A percentile compares a stretch with the other conserved stretches of the same genome.
These are phyloP conservation scores for Andrena bucephala DNA, from an alignment of 2,888 invertebrate genomes.

Conservation along the genomic window DNA sequence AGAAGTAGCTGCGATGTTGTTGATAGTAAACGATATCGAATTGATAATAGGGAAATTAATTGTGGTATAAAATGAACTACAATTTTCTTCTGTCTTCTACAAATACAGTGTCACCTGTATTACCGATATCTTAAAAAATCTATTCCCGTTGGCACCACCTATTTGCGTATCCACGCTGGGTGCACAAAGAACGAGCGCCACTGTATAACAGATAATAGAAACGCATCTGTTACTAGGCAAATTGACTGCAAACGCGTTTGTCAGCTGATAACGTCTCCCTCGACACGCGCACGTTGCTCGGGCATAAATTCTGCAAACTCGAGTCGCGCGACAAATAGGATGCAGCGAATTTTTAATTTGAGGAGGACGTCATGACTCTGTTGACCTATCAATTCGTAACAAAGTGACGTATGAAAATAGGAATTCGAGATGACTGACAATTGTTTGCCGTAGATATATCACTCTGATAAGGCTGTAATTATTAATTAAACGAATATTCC, in stretches of 20 bases:
- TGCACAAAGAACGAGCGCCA: slow-evolving; percentile 11
- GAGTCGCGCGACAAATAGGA: slow-evolving; percentile 11
- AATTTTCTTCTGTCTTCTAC: too few species aligned
- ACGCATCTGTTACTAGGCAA: slow-evolving; percentile 47
- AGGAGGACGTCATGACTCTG: neutral
- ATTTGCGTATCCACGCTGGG: neutral
- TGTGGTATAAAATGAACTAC: too few species aligned
- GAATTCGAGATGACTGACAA: neutral
- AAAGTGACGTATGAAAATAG: neutral
- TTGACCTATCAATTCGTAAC: neutral
- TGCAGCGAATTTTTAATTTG: slow-evolving; percentile 23
- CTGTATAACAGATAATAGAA: slow-evolving; percentile 44
- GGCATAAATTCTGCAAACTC: slow-evolving; percentile 28
- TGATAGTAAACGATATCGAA: too few species aligned
- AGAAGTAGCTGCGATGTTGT: too few species aligned
- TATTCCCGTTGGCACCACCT: neutral
- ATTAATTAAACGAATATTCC: too few species aligned
- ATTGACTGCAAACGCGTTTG: slow-evolving; percentile 41
- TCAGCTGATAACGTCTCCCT: slow-evolving; percentile 31
- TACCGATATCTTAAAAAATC: neutral
- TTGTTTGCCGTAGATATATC: neutral
- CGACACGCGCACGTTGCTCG: slow-evolving; percentile 11
- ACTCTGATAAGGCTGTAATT: too few species aligned
- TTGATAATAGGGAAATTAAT: too few species aligned
- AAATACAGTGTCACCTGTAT: too few species aligned